Percentiles rank a stretch among this genome's conserved stretches.
phyloP scores from a whole-genome alignment of 1,140 invertebrate species.

The Latrodectus geometricus region DNA sequence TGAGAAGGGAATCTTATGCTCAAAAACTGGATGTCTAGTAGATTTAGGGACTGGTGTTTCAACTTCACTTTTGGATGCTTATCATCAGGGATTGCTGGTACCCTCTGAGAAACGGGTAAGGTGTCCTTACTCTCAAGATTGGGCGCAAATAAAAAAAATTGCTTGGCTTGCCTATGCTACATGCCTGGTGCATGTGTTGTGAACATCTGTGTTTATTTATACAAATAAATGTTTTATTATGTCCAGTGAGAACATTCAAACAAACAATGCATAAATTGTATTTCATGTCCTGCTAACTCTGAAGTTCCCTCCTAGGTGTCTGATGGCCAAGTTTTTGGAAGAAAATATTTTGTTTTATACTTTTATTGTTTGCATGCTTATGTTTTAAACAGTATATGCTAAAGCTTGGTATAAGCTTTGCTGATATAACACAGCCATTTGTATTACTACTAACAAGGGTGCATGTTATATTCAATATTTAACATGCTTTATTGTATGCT shows the following conservation, averaged over 20 bases:
- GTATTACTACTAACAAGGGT: constrained; percentile 55
- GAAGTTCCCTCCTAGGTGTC: not conserved
- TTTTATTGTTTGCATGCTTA: constrained; percentile 46
- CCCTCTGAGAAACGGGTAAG: constrained; percentile 93
- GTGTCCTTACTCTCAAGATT: constrained; percentile 44
- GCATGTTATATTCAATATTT: constrained; percentile 40
- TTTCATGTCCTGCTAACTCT: no score
- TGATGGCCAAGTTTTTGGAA: not conserved
- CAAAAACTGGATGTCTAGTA: constrained; percentile 77
- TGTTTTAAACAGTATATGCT: constrained; percentile 22
- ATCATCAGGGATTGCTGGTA: constrained; percentile 86
- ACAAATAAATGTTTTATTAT: not conserved
- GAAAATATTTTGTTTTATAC: not conserved
- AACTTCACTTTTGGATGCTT: constrained; percentile 84
- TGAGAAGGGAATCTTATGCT: constrained; percentile 80
- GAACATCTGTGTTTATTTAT: not conserved
- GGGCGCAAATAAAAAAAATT: constrained; percentile 49
- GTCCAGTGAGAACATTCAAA: not conserved
- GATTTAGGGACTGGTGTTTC: constrained; percentile 71
- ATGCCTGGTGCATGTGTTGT: constrained; percentile 54
- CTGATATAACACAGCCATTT: constrained; percentile 56
- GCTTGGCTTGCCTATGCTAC: constrained; percentile 62
- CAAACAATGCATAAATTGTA: not conserved
- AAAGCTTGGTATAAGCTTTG: constrained; percentile 59
- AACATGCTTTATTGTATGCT: constrained; percentile 23